These are phyloP conservation scores for Chlorops oryzae DNA, from an alignment of 1,140 invertebrate genomes.

Conservation along the genomic window DNA sequence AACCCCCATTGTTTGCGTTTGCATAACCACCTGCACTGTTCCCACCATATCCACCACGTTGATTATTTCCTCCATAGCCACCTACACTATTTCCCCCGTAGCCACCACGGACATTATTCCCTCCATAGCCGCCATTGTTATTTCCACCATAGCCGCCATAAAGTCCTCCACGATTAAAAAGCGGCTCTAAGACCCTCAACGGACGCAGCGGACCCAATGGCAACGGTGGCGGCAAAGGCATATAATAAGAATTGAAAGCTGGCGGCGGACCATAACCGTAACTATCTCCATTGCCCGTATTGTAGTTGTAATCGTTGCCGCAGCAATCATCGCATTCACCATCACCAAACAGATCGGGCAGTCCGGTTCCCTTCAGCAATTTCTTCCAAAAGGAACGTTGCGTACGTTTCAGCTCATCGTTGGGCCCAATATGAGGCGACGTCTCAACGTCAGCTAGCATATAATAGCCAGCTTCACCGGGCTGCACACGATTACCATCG, in stretches of 20 bases:
- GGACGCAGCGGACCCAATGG: neutral
- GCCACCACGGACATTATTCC: neutral
- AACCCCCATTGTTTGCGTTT: neutral
- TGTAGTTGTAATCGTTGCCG: conserved; percentile 21
- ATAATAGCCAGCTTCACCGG: conserved; percentile 28
- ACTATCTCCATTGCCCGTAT: conserved; percentile 11
- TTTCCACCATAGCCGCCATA: neutral
- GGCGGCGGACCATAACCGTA: conserved; percentile 6
- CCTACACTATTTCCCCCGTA: neutral
- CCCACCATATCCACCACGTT: neutral
- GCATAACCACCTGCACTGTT: neutral
- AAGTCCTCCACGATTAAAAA: neutral
- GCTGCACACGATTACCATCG: too few species aligned
- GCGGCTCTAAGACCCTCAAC: neutral
- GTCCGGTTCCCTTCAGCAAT: conserved; percentile 10
- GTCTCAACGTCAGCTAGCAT: conserved; percentile 29
- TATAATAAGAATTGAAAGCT: neutral
- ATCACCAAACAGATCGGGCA: conserved; percentile 30
- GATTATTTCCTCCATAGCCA: neutral
- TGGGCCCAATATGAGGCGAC: conserved; percentile 23
- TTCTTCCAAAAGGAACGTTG: conserved; percentile 34
- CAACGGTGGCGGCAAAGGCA: neutral
- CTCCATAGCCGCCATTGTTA: neutral
- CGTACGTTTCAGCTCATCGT: conserved; percentile 28
- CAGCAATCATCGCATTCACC: neutral